Evolutionary conservation across 2,888 invertebrate species (phyloP), one percentile per base, ranked within the genome.

Genomic region (Salpingus planirostris): DNA sequence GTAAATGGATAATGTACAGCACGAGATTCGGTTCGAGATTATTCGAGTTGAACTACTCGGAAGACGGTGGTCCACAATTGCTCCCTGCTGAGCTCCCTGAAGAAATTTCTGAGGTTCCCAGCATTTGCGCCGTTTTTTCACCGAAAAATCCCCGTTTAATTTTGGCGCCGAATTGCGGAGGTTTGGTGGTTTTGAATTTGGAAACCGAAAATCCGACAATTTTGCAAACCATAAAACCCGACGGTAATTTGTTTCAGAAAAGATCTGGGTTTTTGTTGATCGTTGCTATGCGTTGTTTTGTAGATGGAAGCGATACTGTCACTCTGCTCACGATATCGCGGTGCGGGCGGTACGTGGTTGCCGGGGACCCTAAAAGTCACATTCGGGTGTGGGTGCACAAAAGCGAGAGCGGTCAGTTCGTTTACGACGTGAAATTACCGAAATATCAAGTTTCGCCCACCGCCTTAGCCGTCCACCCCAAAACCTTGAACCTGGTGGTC

Each of bases 1-100:
- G 81, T 1, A 70, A 74, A 38, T 76, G 78, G 65, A 68, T 92
- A 11, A 76, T 80, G 3, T 89, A 86, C 58, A 81, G 88, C 0
- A 87, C 86, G 0, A 66, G 70, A 13, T 69, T 61, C 28, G 66
- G 75, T 33, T 60, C 86, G 14, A 71, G 83, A 33, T 65, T 90
- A 37, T 80, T 83, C 38, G 70, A 72, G 53, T 69, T 86, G 42
- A 69, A 69, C 40, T 63, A 71, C 36, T 29, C 51, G 45, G 42
- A 49, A 13, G 41, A 44, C 5, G 47, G 54, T 10, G 40, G 44
- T 21, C 55, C 56, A 2, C 49, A 52, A 13, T 35, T 72, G 8
- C 14, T 46, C 13, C 51, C 47, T 38, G 42, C 70, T 3, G 64
- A 64, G n/a, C n/a, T n/a, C n/a, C n/a, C n/a, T n/a, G n/a, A n/a